Conservation (phyloP, 2,888 invertebrate genomes). For the Venustoraphidia nigricollis region DNA sequence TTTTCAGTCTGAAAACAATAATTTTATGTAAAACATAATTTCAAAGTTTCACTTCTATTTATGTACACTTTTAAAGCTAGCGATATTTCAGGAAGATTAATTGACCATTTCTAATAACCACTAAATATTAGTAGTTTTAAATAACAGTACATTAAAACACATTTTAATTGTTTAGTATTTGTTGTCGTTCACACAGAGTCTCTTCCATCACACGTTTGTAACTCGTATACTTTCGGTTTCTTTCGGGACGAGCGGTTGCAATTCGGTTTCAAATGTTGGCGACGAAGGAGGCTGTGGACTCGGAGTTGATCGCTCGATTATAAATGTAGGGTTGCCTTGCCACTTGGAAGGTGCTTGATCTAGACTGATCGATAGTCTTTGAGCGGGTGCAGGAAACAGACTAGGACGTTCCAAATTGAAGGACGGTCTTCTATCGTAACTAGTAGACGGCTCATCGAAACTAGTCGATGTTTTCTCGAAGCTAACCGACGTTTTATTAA, state of each 20-base stretch:
- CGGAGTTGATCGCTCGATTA: not conserved
- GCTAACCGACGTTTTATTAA: constrained; percentile 17
- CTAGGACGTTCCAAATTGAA: constrained; percentile 8
- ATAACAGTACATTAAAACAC: not conserved
- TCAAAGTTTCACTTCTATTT: too few relatives aligned
- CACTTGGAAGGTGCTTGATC: constrained; percentile 8
- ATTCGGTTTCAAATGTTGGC: not conserved
- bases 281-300: not conserved
- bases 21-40: too few relatives aligned
- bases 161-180: not conserved
- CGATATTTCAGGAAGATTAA: too few relatives aligned
- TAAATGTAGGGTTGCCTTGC: constrained; percentile 1
- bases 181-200: not conserved
- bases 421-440: constrained; percentile 17
- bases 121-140: not conserved
- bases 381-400: not conserved
- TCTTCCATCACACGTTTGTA: constrained; percentile 2
- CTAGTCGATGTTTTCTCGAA: constrained; percentile 19
- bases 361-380: constrained; percentile 8
- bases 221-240: constrained; percentile 5
- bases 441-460: constrained; percentile 22
- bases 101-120: not conserved
- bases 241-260: not conserved
- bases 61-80: too few relatives aligned
- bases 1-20: too few relatives aligned